Percentiles rank a stretch among this genome's conserved stretches.
Conservation (phyloP, 2,888 invertebrate species). For the Nasonia oneida region DNA sequence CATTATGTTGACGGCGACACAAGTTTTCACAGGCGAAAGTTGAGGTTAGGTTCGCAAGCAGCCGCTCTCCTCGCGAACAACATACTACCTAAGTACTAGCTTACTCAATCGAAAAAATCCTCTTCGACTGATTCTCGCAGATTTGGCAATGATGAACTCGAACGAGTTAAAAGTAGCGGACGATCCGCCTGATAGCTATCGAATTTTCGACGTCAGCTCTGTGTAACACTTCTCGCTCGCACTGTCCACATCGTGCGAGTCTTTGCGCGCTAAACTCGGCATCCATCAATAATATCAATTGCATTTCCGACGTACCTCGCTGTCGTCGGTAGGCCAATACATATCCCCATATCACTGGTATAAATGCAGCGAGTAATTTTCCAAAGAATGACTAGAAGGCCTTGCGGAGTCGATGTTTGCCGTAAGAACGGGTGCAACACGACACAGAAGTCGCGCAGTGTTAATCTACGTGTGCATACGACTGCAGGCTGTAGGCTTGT, state of each 20-base stretch:
- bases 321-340: not conserved
- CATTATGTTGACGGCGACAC: not conserved
- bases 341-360: not conserved
- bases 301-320: not conserved
- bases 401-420: not conserved
- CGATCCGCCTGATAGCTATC: not conserved
- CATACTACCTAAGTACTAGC: conserved; percentile 22
- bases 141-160: not conserved
- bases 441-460: not conserved
- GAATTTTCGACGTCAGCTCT: not conserved
- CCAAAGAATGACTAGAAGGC: not conserved
- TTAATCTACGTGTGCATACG: not conserved
- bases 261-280: too few relatives aligned
- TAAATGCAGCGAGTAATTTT: not conserved
- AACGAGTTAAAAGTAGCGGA: not conserved
- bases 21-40: not conserved
- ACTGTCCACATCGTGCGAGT: not conserved
- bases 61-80: not conserved
- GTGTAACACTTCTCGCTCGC: not conserved
- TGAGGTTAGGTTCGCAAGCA: conserved; percentile 42
- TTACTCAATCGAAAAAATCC: not conserved
- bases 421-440: not conserved
- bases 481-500: not conserved
- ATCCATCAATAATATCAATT: too few relatives aligned
- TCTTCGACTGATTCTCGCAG: not conserved